A percentile compares a stretch with the other conserved stretches of the same genome.
phyloP scores from a whole-genome alignment of 2,797 vertebrate species.

The Ctenosaura bakeri region DNA sequence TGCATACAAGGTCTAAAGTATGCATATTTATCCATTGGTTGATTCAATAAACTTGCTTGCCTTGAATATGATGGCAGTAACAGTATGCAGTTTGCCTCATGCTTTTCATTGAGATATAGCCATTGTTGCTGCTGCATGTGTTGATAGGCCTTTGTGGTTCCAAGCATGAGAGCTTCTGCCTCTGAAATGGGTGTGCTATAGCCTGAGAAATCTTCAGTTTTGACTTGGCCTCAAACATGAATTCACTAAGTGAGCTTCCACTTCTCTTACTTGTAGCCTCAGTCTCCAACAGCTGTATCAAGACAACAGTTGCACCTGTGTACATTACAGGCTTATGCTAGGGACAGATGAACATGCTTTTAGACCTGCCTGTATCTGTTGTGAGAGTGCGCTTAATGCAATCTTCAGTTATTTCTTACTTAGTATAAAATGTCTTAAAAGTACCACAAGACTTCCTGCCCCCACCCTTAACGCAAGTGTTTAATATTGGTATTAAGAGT shows the following conservation, averaged over 20 bases:
- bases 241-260: not conserved
- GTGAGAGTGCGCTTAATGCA: too few relatives aligned
- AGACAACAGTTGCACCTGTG: not conserved
- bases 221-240: not conserved
- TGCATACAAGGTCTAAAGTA: too few relatives aligned
- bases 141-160: not conserved
- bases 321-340: not conserved
- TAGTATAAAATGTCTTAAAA: too few relatives aligned
- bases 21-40: too few relatives aligned
- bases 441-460: not conserved
- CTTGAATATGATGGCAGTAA: too few relatives aligned
- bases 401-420: too few relatives aligned
- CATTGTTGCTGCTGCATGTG: not conserved
- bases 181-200: not conserved
- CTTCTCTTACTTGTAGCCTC: not conserved
- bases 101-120: not conserved
- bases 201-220: not conserved
- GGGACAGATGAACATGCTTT: not conserved
- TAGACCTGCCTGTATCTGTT: too few relatives aligned
- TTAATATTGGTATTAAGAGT: not conserved
- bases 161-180: not conserved
- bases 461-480: not conserved
- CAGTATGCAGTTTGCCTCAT: too few relatives aligned
- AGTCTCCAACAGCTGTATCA: not conserved
- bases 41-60: too few relatives aligned